A percentile compares a stretch with the other conserved stretches of the same genome.
Evolutionary conservation across 2,113 vertebrate species (phyloP).

Genomic region (Podocnemis expansa): DNA sequence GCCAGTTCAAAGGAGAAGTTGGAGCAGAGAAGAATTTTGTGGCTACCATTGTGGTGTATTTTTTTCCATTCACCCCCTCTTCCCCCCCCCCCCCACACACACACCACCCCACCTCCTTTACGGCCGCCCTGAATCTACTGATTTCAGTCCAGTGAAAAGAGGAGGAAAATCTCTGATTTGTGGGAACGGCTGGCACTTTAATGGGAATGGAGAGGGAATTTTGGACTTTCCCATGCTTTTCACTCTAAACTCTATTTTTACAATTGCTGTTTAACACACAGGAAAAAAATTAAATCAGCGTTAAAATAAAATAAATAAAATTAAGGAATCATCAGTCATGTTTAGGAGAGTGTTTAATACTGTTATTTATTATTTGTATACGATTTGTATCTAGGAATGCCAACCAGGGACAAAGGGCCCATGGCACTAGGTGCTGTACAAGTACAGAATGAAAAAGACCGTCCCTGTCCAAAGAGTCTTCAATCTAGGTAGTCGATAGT

Average conservation of each 20-base stretch:
- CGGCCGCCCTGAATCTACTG: neutral
- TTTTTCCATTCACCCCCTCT: slow-evolving; percentile 41
- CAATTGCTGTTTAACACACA: neutral
- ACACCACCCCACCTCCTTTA: neutral
- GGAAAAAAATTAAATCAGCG: neutral
- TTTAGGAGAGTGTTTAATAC: neutral
- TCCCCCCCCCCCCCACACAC: neutral
- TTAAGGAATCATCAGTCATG: neutral
- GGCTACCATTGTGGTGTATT: slow-evolving; percentile 56
- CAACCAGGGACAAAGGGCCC: neutral
- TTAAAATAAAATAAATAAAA: slow-evolving; percentile 7
- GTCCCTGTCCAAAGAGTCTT: neutral
- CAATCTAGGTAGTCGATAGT: neutral
- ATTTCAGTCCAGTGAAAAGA: neutral
- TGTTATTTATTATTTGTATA: neutral
- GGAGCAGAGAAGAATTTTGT: slow-evolving; percentile 41
- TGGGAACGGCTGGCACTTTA: slow-evolving; percentile 66
- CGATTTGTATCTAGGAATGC: neutral
- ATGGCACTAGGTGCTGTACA: neutral
- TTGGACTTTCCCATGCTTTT: slow-evolving; percentile 68
- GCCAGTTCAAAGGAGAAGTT: slow-evolving; percentile 45
- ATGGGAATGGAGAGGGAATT: slow-evolving; percentile 43
- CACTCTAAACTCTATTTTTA: slow-evolving; percentile 55
- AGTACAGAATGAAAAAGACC: neutral
- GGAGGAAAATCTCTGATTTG: slow-evolving; percentile 66